Base-by-base conservation (phyloP, 2,888 invertebrate species). In the Strigamia maritima region DNA sequence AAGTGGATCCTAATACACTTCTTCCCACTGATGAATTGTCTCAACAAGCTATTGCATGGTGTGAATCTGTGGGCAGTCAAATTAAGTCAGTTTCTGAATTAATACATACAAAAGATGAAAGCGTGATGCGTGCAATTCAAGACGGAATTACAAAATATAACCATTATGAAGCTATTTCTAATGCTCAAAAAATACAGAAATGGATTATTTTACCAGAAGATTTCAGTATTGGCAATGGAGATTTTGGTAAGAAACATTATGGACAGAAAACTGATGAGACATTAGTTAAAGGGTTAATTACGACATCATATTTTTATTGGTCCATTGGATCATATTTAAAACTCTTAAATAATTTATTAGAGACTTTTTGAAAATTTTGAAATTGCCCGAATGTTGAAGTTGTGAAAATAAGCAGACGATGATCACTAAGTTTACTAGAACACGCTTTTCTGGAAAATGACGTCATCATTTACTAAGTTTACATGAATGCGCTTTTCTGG, bases 21-120 rank as follows among this genome's bases (percentile, higher is more conserved):
- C 91, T 90, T 79, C 92, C 95, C 0, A 84, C 90, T 40, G 93
- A 94, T 84, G 89, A 89, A 31, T 87, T 97, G 54, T 89, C 90
- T 2, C 85, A 87, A 14, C 90, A 90, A 79, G 89, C 92, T 0
- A 87, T 89, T 82, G 89, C 90, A 38, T 96, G 95, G 94, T 89
- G 93, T 80, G 88, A 90, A 80, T 88, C 89, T 19, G 87, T 93
- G 80, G 77, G 77, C 8, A 90, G 90, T 83, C 77, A 81, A 7
- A 89, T 90, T n/a, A 91, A 88, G 7, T 81, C 79, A 31, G 78
- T 82, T 16, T 79, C 80, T 38, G 82, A 82, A 77, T 78, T 82
- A 12, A 28, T 82, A 19, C 76, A 77, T 1, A 79, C 80, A 7
- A 81, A 82, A 3, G 82, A 82, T 79, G 79, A 77, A 1, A 81